Evolutionary conservation across 2,888 invertebrate genomes (phyloP), one percentile per base, ranked within the genome.

Genomic region (Julus scanicus): DNA sequence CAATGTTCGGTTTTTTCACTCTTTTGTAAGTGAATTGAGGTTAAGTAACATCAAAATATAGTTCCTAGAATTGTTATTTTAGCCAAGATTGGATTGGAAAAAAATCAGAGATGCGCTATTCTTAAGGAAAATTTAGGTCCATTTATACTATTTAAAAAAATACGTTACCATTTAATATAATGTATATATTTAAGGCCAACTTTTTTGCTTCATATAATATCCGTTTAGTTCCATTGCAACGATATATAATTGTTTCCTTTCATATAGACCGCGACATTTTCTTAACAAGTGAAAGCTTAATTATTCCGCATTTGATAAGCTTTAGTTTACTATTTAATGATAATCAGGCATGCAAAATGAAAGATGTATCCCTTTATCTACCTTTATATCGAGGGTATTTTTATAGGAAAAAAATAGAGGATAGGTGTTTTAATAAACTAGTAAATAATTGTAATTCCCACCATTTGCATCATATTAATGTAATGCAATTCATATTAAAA

Each of bases 241-340:
- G 13, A n/a, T n/a, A 37, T 80, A 80, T 80, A 80, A 80, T 80
- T 80, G 37, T 29, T 80, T 80, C 37, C 37, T 29, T 80, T 13
- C 37, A 37, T 37, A 80, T 13, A 80, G 13, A 37, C 13, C 37
- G 37, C 13, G 37, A 8, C 13, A 37, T 80, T 80, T 80, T 80
- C 13, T 37, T 80, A 37, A 37, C 80, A 80, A 80, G 80, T 37
- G 80, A 80, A 80, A 37, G 80, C 11, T 37, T 80, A 80, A 80
- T 80, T 80, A 80, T 80, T 80, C 37, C 37, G 29, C 80, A 80
- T 80, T 80, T 80, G 80, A 80, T 80, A 80, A 80, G 80, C 80
- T 80, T 80, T 37, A 63, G 63, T 63, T 63, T 63, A 37, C 37
- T 37, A 37, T 80, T 80, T 80, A 80, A 80, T 80, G 13, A 80